Evolutionary conservation across 1,140 invertebrate genomes (phyloP).

Genomic region (Mya arenaria): DNA sequence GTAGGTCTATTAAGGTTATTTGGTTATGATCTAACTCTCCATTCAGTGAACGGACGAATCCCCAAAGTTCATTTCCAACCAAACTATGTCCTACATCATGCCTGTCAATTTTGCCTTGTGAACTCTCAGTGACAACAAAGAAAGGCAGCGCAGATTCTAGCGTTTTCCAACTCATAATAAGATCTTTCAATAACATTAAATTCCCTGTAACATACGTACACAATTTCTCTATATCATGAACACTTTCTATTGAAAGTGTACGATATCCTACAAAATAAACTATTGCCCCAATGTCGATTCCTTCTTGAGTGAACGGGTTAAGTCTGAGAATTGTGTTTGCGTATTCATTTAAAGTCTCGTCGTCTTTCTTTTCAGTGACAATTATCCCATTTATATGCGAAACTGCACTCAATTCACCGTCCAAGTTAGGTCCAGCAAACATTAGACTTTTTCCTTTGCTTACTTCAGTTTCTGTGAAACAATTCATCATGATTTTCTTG

Average conservation of each 20-base stretch:
- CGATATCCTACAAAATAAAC: too few relatives aligned
- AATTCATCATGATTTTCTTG: background rate
- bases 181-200: constrained; percentile 2
- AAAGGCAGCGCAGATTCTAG: background rate
- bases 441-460: background rate
- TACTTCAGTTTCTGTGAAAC: too few relatives aligned
- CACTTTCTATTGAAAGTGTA: too few relatives aligned
- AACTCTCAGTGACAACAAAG: constrained; percentile 24
- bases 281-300: too few relatives aligned
- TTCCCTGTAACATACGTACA: background rate
- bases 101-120: background rate
- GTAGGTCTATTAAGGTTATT: constrained; percentile 20
- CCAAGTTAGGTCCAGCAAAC: background rate
- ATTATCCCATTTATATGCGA: background rate
- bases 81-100: background rate
- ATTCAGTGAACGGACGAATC: constrained; percentile 20
- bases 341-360: background rate
- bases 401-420: background rate
- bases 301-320: too few relatives aligned
- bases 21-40: constrained; percentile 14
- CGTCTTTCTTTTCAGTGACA: background rate
- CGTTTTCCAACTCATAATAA: background rate
- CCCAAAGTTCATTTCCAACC: constrained; percentile 26
- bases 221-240: too few relatives aligned
- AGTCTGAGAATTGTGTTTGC: background rate